Evolutionary conservation across 2,797 vertebrate genomes (phyloP).

Genomic region (Epinephelus awoara): DNA sequence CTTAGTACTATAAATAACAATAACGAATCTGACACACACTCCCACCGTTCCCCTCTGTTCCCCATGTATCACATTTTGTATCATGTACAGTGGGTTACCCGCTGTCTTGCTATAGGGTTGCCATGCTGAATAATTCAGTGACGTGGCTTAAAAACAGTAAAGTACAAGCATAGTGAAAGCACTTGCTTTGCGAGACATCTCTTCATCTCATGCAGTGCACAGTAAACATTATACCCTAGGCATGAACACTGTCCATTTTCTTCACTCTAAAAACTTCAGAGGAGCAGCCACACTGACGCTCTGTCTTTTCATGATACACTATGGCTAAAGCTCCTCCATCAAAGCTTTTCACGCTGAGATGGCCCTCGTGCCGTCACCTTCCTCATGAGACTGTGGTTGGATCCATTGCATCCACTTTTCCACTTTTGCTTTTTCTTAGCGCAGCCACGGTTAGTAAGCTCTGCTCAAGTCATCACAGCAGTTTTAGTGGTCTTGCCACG

Average conservation of each 20-base stretch:
- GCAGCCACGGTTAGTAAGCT: slow-evolving; percentile 36
- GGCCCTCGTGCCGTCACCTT: slow-evolving; percentile 40
- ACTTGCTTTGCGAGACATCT: slow-evolving; percentile 19
- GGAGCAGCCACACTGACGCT: slow-evolving; percentile 4
- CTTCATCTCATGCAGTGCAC: slow-evolving; percentile 19
- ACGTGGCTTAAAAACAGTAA: slow-evolving; percentile 48
- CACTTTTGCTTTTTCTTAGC: slow-evolving; percentile 37
- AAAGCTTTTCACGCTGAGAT: slow-evolving; percentile 52
- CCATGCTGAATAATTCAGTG: slow-evolving; percentile 57
- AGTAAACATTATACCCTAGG: slow-evolving; percentile 25
- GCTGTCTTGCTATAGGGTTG: slow-evolving; percentile 38
- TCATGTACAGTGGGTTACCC: slow-evolving; percentile 23
- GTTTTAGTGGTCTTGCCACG: slow-evolving; percentile 39
- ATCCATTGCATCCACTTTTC: slow-evolving; percentile 54
- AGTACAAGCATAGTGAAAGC: slow-evolving; percentile 30
- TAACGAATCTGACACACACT: background rate
- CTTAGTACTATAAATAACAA: slow-evolving; percentile 9
- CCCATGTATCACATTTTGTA: slow-evolving; percentile 25
- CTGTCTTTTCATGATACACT: slow-evolving; percentile 44
- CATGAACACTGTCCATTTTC: slow-evolving; percentile 39
- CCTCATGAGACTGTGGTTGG: slow-evolving; percentile 40
- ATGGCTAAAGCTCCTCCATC: slow-evolving; percentile 52
- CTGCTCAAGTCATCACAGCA: slow-evolving; percentile 60
- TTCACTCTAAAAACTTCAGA: slow-evolving; percentile 38
- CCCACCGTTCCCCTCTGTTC: background rate